Evolutionary conservation across 1,140 invertebrate species (phyloP), one percentile per base, ranked within the genome.

Genomic region (Hyles euphorbiae): DNA sequence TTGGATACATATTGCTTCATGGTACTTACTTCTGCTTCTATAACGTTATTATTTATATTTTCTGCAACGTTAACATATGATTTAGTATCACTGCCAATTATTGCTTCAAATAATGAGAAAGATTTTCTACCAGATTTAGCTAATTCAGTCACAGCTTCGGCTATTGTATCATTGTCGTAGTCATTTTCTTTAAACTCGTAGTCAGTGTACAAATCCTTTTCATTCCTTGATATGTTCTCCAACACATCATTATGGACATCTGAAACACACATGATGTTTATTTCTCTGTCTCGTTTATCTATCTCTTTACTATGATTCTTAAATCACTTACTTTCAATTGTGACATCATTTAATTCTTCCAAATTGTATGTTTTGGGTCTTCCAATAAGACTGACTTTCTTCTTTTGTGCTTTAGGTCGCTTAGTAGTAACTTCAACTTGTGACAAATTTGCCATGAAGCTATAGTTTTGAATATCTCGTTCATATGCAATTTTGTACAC

Each of bases 301-400:
- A 8, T 33, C 12, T 12, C 3, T 8, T 43, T 22, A n/a, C 11
- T 56, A 48, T 57, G 63, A 8, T 63, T 10, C 51, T n/a, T 40
- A 52, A 49, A 33, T 43, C 46, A 75, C 74, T 81, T 81, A 80
- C 70, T 63, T 67, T 74, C 56, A 46, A 10, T 48, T 59, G 22
- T 65, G 46, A 56, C 9, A 44, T 74, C 61, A 47, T 65, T 75
- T 34, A 85, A 58, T 6, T 87, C 78, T 53, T 83, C 75, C 32
- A 83, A 66, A 52, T 81, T 68, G 55, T 83, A 84, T 11, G 78
- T 43, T 68, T 79, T 83, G 8, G 73, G 76, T 67, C 83, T 67
- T 48, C 77, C 80, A 43, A 87, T 56, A 5, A 77, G 49, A 49
- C 65, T 67, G 10, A 54, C 50, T 69, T 63, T 73, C 60, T 65